Base-by-base conservation (phyloP, 2,113 vertebrate species). In the Laterallus jamaicensis region DNA sequence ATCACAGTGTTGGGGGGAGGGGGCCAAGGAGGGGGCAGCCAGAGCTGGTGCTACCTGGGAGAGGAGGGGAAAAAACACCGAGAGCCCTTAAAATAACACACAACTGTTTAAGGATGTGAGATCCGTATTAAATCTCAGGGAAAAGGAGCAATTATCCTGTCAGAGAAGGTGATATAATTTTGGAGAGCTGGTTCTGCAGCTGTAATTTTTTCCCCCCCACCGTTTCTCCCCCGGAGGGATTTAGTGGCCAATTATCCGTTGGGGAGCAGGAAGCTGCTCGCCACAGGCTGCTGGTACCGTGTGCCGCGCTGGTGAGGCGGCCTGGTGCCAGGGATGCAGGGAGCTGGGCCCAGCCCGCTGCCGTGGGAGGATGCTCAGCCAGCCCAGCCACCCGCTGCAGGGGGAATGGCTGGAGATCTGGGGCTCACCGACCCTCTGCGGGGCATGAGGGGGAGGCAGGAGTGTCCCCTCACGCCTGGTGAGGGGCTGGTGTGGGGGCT, bases 61-160 rank as follows among this genome's bases (percentile, higher is more conserved):
- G 80, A 79, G 60, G 73, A 37, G 21, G 14, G 78, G 44, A 47
- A 67, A 67, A 62, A 74, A 59, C 82, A 32, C 70, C 17, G 42
- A 71, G 90, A 95, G 86, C 83, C 89, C 95, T 98, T 97, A 98
- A 97, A 97, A 97, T 94, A 97, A 90, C 95, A 92, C 91, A 56
- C 82, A 47, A 64, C 88, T 97, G 92, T 93, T 98, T 96, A 94
- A 96, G 95, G 97, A 96, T 77, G 83, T 82, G 96, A 97, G 94
- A 90, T 76, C 96, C 73, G 81, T 81, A 93, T 82, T 98, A 98
- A 98, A 98, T 97, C 97, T 97, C 40, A 0, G 94, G 95, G 94
- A 98, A 98, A 98, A 97, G 97, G 97, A 97, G 97, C 98, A 98
- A 98, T 98, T 98, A 98, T 95, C 75, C 95, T 98, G 98, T 98